Percentiles rank a stretch among this genome's conserved stretches.
Evolutionary conservation across 2,113 vertebrate species (phyloP).

Genomic region (Opisthocomus hoazin): DNA sequence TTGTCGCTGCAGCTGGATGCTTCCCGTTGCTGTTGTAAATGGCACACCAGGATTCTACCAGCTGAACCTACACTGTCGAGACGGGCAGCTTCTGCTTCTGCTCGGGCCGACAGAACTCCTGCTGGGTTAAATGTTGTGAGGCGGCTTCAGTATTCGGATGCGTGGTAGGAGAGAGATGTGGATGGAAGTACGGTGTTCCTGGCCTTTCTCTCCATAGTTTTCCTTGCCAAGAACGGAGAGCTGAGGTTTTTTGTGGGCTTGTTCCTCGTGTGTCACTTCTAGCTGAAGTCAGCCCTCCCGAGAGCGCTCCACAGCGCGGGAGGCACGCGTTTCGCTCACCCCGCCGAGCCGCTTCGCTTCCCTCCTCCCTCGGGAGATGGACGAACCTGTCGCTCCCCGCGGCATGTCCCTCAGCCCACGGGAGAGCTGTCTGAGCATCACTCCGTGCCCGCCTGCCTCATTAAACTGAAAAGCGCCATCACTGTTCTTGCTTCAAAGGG

Average conservation of each 20-base stretch:
- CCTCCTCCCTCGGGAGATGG: not conserved
- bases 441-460: not conserved
- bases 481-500: not conserved
- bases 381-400: not conserved
- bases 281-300: rapidly evolving
- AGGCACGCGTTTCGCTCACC: not conserved
- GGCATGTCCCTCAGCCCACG: not conserved
- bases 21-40: not conserved
- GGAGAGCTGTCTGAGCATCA: not conserved
- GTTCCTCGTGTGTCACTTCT: not conserved
- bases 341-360: not conserved
- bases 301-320: not conserved
- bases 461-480: not conserved
- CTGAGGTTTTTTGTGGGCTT: not conserved
- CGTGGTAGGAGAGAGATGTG: not conserved
- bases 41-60: not conserved
- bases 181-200: not conserved
- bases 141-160: not conserved
- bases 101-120: not conserved
- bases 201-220: not conserved
- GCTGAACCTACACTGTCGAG: not conserved
- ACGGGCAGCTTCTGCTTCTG: not conserved
- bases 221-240: not conserved
- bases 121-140: not conserved
- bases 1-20: not conserved